phyloP scores from a whole-genome alignment of 2,888 invertebrate species.

The Polyommatus icarus region DNA sequence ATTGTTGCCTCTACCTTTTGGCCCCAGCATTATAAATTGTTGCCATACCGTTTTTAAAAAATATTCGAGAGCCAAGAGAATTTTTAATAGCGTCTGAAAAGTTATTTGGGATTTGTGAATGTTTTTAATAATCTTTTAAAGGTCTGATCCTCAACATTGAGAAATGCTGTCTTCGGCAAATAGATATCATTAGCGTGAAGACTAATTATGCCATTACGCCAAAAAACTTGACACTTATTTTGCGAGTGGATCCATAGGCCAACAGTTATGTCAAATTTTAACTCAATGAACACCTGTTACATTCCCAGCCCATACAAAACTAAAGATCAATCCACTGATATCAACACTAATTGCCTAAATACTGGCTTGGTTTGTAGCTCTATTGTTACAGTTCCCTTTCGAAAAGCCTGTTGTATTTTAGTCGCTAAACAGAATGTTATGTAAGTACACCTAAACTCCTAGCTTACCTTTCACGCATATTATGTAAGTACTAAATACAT shows the following conservation, averaged over 20 bases:
- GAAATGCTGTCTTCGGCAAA: too few species aligned
- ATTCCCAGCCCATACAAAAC: slow-evolving; percentile 8
- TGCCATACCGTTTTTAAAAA: not conserved
- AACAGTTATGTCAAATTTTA: not conserved
- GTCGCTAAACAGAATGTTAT: not conserved
- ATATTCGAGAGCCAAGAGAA: too few species aligned
- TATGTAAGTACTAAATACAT: too few species aligned
- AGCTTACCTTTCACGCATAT: too few species aligned
- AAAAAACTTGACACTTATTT: not conserved
- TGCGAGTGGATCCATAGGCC: not conserved
- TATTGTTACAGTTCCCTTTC: not conserved
- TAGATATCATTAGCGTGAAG: too few species aligned
- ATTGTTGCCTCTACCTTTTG: not conserved
- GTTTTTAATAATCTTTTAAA: too few species aligned
- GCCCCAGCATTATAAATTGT: too few species aligned
- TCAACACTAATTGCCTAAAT: not conserved
- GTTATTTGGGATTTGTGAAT: too few species aligned
- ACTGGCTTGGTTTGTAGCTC: not conserved
- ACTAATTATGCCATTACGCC: too few species aligned
- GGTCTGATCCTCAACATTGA: too few species aligned
- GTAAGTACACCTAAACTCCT: not conserved
- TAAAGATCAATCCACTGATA: not conserved
- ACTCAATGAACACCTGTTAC: not conserved
- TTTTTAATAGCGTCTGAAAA: too few species aligned
- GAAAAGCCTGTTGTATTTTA: not conserved